Evolutionary conservation across 2,888 invertebrate species (phyloP).

Genomic region (Tanaodytes sp.): DNA sequence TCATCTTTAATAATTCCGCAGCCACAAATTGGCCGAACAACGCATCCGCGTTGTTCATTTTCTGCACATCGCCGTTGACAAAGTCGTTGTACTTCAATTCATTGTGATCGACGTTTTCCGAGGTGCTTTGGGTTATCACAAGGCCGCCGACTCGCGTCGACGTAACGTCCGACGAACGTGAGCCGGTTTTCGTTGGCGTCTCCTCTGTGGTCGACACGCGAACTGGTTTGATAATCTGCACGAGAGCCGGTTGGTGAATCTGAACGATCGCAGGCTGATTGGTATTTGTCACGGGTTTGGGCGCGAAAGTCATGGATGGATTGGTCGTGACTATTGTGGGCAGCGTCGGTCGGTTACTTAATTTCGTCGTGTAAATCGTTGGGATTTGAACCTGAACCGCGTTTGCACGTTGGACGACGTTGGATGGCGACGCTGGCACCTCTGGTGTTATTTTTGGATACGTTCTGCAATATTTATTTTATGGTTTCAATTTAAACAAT

Average conservation of each 20-base stretch:
- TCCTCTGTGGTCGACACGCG: constrained; percentile 38
- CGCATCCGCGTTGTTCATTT: constrained; percentile 26
- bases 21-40: constrained; percentile 44
- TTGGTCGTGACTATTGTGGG: constrained; percentile 16
- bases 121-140: constrained; percentile 28
- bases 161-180: constrained; percentile 9
- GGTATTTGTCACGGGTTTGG: constrained; percentile 21
- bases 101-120: constrained; percentile 13
- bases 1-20: constrained; percentile 40
- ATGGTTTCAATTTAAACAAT: no score
- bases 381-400: constrained; percentile 39
- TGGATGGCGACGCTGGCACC: neutral
- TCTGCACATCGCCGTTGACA: constrained; percentile 20
- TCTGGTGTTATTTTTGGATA: constrained; percentile 40
- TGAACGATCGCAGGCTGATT: constrained; percentile 44
- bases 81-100: constrained; percentile 3
- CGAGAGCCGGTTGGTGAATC: constrained; percentile 44
- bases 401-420: constrained; percentile 10
- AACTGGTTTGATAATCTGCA: constrained; percentile 46
- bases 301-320: constrained; percentile 12
- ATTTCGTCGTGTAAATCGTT: constrained; percentile 21
- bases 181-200: neutral
- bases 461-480: constrained; percentile 44
- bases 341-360: constrained; percentile 7
- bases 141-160: constrained; percentile 18